Evolutionary conservation across 2,113 vertebrate genomes (phyloP).

Genomic region (Leuciscus idus): DNA sequence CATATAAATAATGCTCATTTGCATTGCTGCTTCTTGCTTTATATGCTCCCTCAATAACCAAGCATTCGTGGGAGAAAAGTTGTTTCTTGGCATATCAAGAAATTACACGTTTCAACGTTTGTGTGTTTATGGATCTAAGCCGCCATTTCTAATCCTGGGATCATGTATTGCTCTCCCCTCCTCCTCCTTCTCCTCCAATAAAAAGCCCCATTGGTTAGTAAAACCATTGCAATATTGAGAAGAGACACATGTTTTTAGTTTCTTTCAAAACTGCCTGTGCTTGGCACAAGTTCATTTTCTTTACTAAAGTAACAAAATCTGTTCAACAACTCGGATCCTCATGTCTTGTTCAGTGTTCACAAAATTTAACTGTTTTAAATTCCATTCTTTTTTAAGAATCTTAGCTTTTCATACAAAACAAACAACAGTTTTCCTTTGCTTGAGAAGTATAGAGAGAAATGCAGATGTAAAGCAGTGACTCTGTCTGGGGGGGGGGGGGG

Average conservation of each 20-base stretch:
- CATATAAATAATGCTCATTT: background rate
- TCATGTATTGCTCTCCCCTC: background rate
- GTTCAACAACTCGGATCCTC: background rate
- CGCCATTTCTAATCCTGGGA: background rate
- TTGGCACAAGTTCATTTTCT: conserved; percentile 41
- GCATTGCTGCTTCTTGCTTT: background rate
- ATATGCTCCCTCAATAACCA: background rate
- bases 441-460: conserved; percentile 13
- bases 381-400: background rate
- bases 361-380: background rate
- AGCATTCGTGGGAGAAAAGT: background rate
- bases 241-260: conserved; percentile 25
- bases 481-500: background rate
- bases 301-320: background rate
- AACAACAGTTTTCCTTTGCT: background rate
- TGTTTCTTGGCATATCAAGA: background rate
- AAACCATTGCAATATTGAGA: conserved; percentile 46
- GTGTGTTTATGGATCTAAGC: background rate
- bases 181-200: conserved; percentile 16
- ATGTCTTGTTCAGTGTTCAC: background rate
- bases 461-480: background rate
- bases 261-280: background rate
- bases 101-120: background rate
- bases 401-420: background rate
- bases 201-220: conserved; percentile 26